Conservation (phyloP, 2,113 vertebrate species). For the Microcebus jonahi region DNA sequence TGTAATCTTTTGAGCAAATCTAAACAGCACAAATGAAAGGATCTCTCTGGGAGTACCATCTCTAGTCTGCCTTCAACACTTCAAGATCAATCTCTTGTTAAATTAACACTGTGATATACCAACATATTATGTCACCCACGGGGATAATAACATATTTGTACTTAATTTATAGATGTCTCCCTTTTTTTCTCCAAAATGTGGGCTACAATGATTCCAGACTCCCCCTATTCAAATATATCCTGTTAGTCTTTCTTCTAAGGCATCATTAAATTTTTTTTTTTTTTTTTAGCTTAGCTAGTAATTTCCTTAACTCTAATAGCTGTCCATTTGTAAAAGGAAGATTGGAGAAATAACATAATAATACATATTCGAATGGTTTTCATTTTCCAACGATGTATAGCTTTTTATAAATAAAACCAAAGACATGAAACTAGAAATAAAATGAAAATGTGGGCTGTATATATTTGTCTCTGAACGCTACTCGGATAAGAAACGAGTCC, state of each 20-base stretch:
- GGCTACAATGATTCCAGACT: background rate
- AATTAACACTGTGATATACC: conserved; percentile 21
- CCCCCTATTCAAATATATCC: conserved; percentile 1
- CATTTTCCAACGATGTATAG: conserved; percentile 58
- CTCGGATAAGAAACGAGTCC: conserved; percentile 68
- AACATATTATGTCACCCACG: background rate
- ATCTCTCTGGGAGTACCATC: conserved; percentile 28
- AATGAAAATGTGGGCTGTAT: conserved; percentile 62
- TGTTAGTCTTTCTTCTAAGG: conserved; percentile 55
- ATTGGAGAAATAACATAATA: conserved; percentile 58
- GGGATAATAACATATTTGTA: background rate
- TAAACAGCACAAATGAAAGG: conserved; percentile 54
- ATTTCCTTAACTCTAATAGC: conserved; percentile 59
- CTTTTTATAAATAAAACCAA: conserved; percentile 72
- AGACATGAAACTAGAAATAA: conserved; percentile 71
- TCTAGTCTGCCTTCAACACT: background rate
- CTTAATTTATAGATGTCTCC: conserved; percentile 49
- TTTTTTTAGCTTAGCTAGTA: conserved; percentile 20
- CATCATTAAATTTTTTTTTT: conserved; percentile 50
- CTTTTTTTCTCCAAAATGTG: background rate
- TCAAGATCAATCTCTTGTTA: background rate
- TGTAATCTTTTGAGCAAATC: conserved; percentile 50
- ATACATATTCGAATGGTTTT: conserved; percentile 69
- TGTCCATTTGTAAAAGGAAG: conserved; percentile 47
- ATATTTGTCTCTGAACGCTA: conserved; percentile 73